Evolutionary conservation across 2,113 vertebrate genomes (phyloP).

Genomic region (Pimephales promelas): DNA sequence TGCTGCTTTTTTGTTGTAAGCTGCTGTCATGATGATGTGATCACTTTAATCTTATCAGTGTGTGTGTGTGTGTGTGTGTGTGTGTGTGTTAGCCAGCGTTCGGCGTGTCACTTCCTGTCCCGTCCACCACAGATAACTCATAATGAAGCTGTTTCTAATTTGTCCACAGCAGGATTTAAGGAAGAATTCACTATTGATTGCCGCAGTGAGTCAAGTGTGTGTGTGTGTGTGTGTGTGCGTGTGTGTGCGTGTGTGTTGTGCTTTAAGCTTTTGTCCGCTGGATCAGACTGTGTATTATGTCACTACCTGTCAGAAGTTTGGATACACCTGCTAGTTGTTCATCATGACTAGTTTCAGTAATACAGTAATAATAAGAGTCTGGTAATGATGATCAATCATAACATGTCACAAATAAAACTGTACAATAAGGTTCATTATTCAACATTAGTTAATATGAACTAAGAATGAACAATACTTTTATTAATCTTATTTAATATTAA

Average conservation of each 20-base stretch:
- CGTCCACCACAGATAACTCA: not conserved
- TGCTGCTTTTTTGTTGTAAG: not conserved
- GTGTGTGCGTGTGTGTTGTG: conserved; percentile 45
- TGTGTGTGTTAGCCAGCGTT: not conserved
- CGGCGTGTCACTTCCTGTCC: not conserved
- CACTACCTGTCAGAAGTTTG: not conserved
- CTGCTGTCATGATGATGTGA: not conserved
- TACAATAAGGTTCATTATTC: no score
- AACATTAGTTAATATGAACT: no score
- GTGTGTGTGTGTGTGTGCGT: conserved; percentile 36
- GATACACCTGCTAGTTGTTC: not conserved
- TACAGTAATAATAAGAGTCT: not conserved
- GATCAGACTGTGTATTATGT: conserved; percentile 37
- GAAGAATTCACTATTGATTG: conserved; percentile 56
- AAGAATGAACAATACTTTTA: no score
- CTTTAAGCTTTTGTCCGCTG: conserved; percentile 43
- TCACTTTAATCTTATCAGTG: not conserved
- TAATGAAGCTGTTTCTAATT: conserved; percentile 46
- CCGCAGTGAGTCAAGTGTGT: conserved; percentile 53
- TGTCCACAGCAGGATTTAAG: conserved; percentile 56
- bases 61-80: not conserved
- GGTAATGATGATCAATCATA: not conserved
- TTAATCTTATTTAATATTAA: no score
- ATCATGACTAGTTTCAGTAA: not conserved
- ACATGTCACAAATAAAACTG: not conserved